Percentiles rank a stretch among this genome's conserved stretches.
These are phyloP conservation scores for Volucella zonaria DNA, from an alignment of 2,888 invertebrate genomes.

Conservation along the genomic window DNA sequence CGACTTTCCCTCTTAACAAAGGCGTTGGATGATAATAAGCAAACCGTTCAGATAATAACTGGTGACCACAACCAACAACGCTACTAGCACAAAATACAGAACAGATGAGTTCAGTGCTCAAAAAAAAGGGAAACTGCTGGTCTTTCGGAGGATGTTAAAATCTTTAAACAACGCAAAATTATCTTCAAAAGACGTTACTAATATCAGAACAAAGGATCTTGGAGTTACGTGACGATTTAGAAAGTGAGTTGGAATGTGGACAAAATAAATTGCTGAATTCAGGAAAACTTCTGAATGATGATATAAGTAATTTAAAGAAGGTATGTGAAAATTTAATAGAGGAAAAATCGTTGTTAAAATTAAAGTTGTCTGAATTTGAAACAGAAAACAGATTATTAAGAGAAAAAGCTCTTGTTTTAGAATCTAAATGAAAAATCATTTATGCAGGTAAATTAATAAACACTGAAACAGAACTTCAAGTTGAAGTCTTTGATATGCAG, in stretches of 20 bases:
- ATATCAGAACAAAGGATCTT: neutral
- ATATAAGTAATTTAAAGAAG: conserved; percentile 73
- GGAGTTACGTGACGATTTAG: conserved; percentile 69
- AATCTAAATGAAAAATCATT: conserved; percentile 30
- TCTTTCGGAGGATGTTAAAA: conserved; percentile 26
- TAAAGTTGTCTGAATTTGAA: conserved; percentile 46
- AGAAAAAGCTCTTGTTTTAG: neutral
- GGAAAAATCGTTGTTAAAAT: conserved; percentile 71
- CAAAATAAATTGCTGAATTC: conserved; percentile 69
- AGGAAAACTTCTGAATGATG: conserved; percentile 70
- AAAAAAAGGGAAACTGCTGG: conserved; percentile 50
- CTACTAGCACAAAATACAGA: conserved; percentile 7
- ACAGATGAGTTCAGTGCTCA: conserved; percentile 20
- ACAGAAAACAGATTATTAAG: conserved; percentile 21
- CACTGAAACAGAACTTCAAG: conserved; percentile 30
- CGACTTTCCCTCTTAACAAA: neutral
- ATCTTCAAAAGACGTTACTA: conserved; percentile 47
- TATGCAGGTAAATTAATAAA: conserved; percentile 19
- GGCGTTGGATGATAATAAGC: conserved; percentile 1
- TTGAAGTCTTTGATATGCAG: conserved; percentile 28
- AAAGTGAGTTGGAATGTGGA: conserved; percentile 56
- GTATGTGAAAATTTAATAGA: conserved; percentile 72
- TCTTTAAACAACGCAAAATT: conserved; percentile 23
- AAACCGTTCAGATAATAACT: neutral
- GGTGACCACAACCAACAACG: neutral